Conservation (phyloP, 2,113 vertebrate species). For the Mungos mungo region DNA sequence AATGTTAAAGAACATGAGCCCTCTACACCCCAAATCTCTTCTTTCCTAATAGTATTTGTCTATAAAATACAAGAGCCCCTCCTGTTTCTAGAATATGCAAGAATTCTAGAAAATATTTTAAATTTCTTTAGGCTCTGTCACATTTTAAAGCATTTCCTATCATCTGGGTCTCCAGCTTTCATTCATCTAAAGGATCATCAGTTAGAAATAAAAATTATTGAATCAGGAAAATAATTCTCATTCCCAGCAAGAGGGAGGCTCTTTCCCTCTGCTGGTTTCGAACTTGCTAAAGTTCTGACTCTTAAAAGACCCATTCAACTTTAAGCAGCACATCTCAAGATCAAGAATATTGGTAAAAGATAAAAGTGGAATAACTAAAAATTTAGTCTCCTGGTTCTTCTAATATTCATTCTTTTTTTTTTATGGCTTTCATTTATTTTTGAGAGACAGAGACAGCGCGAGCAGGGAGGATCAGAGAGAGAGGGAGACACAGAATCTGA, state of each 20-base stretch:
- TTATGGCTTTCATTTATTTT: too few species aligned
- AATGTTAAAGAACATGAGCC: not conserved
- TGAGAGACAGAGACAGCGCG: too few species aligned
- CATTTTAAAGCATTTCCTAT: conserved; percentile 23
- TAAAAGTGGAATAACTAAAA: not conserved
- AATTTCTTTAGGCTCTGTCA: not conserved
- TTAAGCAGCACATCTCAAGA: conserved; percentile 6
- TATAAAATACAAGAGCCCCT: not conserved
- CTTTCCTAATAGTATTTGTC: not conserved
- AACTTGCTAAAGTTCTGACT: not conserved
- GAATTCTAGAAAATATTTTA: not conserved
- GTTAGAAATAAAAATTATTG: not conserved
- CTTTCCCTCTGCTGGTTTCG: not conserved
- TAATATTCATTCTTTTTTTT: not conserved
- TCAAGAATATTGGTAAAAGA: not conserved
- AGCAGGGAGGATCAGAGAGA: too few species aligned
- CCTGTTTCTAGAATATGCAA: not conserved
- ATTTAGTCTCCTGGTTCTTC: not conserved
- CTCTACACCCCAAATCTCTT: too few species aligned
- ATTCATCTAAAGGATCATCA: not conserved
- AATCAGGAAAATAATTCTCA: conserved; percentile 22
- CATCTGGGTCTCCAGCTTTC: not conserved
- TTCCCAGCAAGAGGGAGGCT: not conserved
- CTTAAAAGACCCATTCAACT: not conserved
- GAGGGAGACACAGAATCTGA: too few species aligned